phyloP scores from a whole-genome alignment of 2,797 vertebrate species.

The Poeciliopsis presidionis region DNA sequence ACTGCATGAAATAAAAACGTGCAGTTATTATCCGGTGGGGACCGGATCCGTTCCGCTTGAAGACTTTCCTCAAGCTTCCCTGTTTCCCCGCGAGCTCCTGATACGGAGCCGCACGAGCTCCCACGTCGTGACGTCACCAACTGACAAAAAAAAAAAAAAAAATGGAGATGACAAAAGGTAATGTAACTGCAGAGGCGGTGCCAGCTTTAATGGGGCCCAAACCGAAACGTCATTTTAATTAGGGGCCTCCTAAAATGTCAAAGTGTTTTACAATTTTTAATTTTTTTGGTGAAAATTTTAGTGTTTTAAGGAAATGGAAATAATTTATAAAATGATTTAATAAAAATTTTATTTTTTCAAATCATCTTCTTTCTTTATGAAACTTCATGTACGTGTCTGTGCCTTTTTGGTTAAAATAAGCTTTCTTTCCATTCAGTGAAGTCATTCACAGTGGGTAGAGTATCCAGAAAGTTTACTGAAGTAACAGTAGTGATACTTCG shows the following conservation, averaged over 20 bases:
- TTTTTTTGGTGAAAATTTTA: no score
- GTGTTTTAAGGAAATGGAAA: no score
- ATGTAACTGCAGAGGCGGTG: background rate
- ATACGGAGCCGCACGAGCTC: conserved; percentile 33
- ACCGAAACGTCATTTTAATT: background rate
- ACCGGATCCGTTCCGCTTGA: conserved; percentile 4
- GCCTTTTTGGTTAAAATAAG: no score
- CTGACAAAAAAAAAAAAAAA: background rate
- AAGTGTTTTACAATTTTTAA: background rate
- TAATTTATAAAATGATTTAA: no score
- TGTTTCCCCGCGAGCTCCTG: conserved; percentile 30
- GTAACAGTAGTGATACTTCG: no score
- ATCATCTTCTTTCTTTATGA: no score
- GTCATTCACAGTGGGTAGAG: no score
- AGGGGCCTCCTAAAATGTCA: background rate
- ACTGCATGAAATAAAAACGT: rapidly evolving
- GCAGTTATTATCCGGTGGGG: background rate
- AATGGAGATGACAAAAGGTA: background rate
- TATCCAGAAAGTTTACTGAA: no score
- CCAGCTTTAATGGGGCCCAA: background rate
- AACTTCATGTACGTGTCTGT: no score
- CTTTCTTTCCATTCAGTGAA: no score
- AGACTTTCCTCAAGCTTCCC: conserved; percentile 28
- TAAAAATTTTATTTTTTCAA: no score
- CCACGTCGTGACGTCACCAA: conserved; percentile 60